Conservation (phyloP, 2,797 vertebrate genomes). For the Lutjanus campechanus region DNA sequence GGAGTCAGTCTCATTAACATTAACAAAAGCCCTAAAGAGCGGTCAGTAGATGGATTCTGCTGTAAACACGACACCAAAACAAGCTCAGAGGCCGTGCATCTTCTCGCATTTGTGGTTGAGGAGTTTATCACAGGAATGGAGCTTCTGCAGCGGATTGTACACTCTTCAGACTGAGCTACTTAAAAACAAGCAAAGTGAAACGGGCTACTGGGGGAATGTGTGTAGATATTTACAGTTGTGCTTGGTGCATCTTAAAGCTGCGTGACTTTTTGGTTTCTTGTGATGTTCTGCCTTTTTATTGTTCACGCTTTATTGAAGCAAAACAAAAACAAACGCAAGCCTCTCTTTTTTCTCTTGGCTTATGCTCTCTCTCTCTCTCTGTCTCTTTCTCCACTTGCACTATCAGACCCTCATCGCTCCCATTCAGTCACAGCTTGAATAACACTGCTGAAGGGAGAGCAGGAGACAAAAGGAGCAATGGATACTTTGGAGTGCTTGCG, state of each 20-base stretch:
- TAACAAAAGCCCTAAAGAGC: neutral
- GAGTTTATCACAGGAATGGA: no score
- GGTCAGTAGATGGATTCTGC: neutral
- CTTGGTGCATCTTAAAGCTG: neutral
- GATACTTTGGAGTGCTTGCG: neutral
- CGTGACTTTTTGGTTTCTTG: neutral
- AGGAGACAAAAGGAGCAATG: neutral
- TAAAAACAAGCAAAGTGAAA: neutral
- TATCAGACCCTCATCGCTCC: neutral
- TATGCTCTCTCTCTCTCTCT: neutral
- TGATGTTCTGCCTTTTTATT: neutral
- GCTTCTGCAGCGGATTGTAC: neutral
- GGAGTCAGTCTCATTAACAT: neutral
- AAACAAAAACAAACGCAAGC: neutral
- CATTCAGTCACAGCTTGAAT: constrained; percentile 1
- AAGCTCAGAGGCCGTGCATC: neutral
- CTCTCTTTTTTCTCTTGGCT: neutral
- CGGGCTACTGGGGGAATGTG: no score
- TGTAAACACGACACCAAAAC: neutral
- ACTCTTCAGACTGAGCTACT: neutral
- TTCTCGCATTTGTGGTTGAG: neutral
- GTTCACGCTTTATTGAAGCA: constrained; percentile 7
- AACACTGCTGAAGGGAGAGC: neutral
- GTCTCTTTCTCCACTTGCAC: rapidly evolving
- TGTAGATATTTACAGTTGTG: neutral